Evolutionary conservation across 1,140 invertebrate species (phyloP).

Genomic region (Calliphora vicina): DNA sequence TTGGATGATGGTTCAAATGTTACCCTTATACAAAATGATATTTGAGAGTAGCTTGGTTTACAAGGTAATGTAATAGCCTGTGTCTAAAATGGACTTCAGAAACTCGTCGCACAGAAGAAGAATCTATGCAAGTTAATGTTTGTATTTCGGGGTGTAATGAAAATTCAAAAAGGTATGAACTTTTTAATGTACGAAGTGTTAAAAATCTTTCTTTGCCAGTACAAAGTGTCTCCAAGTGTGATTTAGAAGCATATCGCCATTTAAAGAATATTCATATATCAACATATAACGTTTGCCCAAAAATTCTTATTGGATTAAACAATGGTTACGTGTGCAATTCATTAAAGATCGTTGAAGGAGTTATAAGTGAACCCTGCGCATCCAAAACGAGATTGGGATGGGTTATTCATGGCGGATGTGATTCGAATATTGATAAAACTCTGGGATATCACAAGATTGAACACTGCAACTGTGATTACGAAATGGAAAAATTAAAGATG

Average conservation of each 20-base stretch:
- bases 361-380: not conserved
- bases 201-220: not conserved
- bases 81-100: not conserved
- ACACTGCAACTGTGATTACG: not conserved
- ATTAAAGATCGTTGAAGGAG: not conserved
- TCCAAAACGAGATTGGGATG: constrained; percentile 1
- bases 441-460: not conserved
- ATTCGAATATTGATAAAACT: no score
- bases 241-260: not conserved
- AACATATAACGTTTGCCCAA: not conserved
- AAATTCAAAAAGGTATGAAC: not conserved
- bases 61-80: not conserved
- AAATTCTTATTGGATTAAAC: constrained; percentile 28
- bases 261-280: not conserved
- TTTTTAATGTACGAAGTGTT: not conserved
- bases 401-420: not conserved
- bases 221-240: not conserved
- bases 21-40: not conserved
- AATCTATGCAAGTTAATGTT: not conserved
- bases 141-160: not conserved
- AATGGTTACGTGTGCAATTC: constrained; percentile 21
- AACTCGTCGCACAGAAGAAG: not conserved
- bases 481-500: not conserved
- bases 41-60: not conserved
- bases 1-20: not conserved